Evolutionary conservation across 2,113 vertebrate species (phyloP).

Genomic region (Nothoprocta pentlandii): DNA sequence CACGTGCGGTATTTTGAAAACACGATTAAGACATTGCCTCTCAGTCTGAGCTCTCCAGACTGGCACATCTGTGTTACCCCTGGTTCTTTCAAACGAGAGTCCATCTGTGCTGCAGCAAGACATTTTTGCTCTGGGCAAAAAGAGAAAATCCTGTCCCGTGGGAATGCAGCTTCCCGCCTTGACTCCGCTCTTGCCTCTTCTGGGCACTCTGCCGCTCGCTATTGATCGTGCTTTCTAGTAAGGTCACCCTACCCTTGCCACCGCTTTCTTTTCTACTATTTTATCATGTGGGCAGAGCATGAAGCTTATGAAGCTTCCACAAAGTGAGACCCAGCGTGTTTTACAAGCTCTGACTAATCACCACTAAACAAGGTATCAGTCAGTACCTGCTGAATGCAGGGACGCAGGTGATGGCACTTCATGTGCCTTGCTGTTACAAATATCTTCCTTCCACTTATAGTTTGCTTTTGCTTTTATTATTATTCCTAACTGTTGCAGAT

Average conservation of each 20-base stretch:
- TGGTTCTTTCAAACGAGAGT: not conserved
- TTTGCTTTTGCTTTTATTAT: not conserved
- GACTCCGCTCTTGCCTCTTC: not conserved
- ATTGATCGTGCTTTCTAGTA: not conserved
- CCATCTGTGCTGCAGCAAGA: not conserved
- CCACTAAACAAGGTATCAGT: not conserved
- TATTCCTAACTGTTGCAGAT: fast-evolving
- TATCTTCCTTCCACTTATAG: too few species aligned
- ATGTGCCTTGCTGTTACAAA: not conserved
- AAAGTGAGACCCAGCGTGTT: not conserved
- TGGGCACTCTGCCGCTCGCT: not conserved
- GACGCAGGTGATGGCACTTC: not conserved
- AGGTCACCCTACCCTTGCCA: not conserved
- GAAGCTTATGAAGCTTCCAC: not conserved
- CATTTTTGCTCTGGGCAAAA: not conserved
- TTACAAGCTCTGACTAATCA: not conserved
- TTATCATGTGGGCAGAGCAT: not conserved
- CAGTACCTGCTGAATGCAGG: not conserved
- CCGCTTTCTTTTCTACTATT: not conserved
- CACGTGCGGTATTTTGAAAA: not conserved
- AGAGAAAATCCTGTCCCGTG: not conserved
- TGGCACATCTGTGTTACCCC: not conserved
- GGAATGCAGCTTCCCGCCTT: not conserved
- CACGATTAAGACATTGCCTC: not conserved
- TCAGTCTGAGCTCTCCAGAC: not conserved